Conservation (phyloP, 2,797 vertebrate genomes). For the Artibeus jamaicensis region DNA sequence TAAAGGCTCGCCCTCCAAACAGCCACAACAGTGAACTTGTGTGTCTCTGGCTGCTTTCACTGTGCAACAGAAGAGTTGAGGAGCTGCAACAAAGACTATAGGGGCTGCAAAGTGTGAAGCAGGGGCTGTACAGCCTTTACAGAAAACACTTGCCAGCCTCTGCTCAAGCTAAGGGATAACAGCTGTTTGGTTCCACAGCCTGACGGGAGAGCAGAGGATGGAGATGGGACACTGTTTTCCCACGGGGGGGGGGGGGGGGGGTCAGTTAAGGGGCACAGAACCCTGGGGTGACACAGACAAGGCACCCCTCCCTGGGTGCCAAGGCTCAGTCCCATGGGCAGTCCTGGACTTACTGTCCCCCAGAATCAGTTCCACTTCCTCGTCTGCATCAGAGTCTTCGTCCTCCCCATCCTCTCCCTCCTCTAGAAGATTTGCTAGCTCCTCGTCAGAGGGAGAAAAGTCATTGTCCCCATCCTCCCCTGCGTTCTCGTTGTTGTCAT, state of each 20-base stretch:
- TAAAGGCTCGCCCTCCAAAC: not conserved
- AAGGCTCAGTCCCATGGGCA: conserved; percentile 12
- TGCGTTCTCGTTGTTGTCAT: conserved; percentile 92
- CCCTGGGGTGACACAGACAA: not conserved
- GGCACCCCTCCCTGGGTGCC: not conserved
- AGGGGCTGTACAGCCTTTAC: not conserved
- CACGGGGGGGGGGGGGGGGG: too few species aligned
- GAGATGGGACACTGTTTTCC: not conserved
- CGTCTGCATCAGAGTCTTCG: conserved; percentile 93
- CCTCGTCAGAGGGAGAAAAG: conserved; percentile 96
- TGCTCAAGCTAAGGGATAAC: not conserved
- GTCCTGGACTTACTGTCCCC: conserved; percentile 91
- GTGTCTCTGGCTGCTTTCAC: not conserved
- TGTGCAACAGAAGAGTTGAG: not conserved
- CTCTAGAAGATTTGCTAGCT: conserved; percentile 92
- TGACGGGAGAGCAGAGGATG: not conserved
- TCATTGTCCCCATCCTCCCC: conserved; percentile 94
- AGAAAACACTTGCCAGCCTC: not conserved
- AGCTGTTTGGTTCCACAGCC: not conserved
- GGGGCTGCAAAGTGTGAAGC: not conserved
- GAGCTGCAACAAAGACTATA: not conserved
- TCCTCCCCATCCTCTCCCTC: conserved; percentile 92
- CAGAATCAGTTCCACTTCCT: conserved; percentile 92
- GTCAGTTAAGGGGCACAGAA: not conserved
- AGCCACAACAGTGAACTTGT: not conserved